Conservation (phyloP, 2,113 vertebrate species). For the Xiphophorus hellerii region DNA sequence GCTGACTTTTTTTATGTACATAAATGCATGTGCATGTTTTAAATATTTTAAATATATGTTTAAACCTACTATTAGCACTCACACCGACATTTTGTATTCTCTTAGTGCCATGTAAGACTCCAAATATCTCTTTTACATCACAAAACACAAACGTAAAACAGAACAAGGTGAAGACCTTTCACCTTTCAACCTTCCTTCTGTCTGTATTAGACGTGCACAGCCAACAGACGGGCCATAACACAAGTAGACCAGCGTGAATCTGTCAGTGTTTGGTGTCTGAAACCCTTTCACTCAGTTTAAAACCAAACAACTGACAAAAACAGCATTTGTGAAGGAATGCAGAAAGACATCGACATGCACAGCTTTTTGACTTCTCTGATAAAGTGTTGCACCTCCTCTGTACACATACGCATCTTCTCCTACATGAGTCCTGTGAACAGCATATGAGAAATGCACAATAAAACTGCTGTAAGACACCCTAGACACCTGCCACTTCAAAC, state of each 20-base stretch:
- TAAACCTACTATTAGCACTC: not conserved
- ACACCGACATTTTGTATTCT: not conserved
- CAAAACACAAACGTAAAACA: not conserved
- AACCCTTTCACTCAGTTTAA: conserved; percentile 32
- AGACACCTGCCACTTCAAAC: conserved; percentile 80
- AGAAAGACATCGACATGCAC: conserved; percentile 16
- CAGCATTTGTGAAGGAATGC: conserved; percentile 48
- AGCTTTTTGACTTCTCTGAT: conserved; percentile 16
- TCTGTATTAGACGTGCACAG: conserved; percentile 28
- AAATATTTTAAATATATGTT: not conserved
- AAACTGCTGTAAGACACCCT: conserved; percentile 67
- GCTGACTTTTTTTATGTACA: not conserved
- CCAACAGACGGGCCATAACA: conserved; percentile 35
- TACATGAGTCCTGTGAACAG: conserved; percentile 16
- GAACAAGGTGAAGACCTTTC: conserved; percentile 39
- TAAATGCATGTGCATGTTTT: not conserved
- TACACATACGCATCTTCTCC: not conserved
- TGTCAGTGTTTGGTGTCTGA: not conserved
- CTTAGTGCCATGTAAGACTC: not conserved
- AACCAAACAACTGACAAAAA: conserved; percentile 22
- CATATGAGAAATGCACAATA: conserved; percentile 71
- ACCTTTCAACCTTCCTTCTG: conserved; percentile 50
- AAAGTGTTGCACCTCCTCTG: conserved; percentile 17
- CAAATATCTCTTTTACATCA: not conserved
- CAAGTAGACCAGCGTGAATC: not conserved